Evolutionary conservation across 2,797 vertebrate genomes (phyloP).

Genomic region (Cetoscarus ocellatus): DNA sequence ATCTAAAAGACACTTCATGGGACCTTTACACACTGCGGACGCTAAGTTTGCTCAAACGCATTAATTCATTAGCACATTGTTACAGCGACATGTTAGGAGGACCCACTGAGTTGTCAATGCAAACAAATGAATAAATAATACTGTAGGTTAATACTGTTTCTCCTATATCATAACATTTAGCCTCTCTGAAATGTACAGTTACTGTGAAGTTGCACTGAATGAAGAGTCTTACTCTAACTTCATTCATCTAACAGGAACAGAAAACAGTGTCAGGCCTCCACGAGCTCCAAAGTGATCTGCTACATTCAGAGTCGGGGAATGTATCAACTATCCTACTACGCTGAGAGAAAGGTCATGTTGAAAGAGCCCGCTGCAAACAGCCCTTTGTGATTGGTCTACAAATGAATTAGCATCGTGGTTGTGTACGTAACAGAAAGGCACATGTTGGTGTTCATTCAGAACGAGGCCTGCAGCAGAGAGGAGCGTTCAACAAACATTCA

Average conservation of each 20-base stretch:
- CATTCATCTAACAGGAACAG: conserved; percentile 33
- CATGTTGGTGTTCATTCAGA: conserved; percentile 63
- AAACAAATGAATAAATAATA: conserved; percentile 75
- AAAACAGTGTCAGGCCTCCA: conserved; percentile 26
- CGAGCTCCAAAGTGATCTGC: conserved; percentile 31
- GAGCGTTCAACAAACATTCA: conserved; percentile 55
- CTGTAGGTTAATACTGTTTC: conserved; percentile 73
- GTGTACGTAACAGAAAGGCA: conserved; percentile 74
- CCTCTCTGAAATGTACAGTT: conserved; percentile 58
- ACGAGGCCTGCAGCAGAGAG: conserved; percentile 56
- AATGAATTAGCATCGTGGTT: conserved; percentile 51
- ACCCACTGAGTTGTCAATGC: conserved; percentile 63
- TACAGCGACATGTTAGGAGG: conserved; percentile 56
- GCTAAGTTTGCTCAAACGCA: conserved; percentile 36
- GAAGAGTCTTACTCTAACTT: conserved; percentile 19
- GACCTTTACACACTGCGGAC: conserved; percentile 65
- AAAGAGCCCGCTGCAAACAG: conserved; percentile 64
- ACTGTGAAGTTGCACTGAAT: conserved; percentile 29
- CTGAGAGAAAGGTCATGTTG: conserved; percentile 53
- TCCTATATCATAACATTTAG: conserved; percentile 53
- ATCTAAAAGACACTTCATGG: conserved; percentile 65
- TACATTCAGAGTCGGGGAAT: conserved; percentile 84
- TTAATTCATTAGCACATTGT: conserved; percentile 53
- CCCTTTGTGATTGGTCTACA: conserved; percentile 65
- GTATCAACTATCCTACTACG: conserved; percentile 71